phyloP scores from a whole-genome alignment of 2,797 vertebrate species.

The Micromesistius poutassou region DNA sequence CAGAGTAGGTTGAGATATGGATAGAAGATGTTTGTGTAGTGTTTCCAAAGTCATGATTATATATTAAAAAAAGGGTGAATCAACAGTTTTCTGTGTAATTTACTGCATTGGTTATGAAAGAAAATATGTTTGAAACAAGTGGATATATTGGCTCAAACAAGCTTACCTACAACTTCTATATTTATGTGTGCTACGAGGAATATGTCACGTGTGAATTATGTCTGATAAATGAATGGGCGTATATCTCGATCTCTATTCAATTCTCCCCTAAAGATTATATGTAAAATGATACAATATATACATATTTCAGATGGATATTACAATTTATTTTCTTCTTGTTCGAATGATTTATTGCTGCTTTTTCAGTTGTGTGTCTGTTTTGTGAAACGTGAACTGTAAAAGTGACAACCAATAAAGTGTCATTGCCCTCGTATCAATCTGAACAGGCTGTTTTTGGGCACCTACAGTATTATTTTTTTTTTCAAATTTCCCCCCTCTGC shows the following conservation, averaged over 20 bases:
- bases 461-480: too few relatives aligned
- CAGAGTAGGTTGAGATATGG: conserved; percentile 16
- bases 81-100: conserved; percentile 13
- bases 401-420: conserved; percentile 49
- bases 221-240: conserved; percentile 48
- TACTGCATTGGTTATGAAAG: conserved; percentile 23
- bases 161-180: conserved; percentile 13
- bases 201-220: conserved; percentile 32
- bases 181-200: conserved; percentile 29
- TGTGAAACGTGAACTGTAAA: conserved; percentile 62
- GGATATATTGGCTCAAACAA: conserved; percentile 3
- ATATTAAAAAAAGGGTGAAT: conserved; percentile 5
- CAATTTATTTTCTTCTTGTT: conserved; percentile 57
- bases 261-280: conserved; percentile 40
- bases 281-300: conserved; percentile 46
- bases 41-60: neutral
- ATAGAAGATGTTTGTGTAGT: neutral
- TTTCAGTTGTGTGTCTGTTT: conserved; percentile 53
- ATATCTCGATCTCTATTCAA: conserved; percentile 22
- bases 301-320: conserved; percentile 58
- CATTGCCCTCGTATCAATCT: neutral
- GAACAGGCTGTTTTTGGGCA: neutral
- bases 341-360: conserved; percentile 51
- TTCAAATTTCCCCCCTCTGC: too few relatives aligned
- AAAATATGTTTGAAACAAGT: conserved; percentile 3